Evolutionary conservation across 2,888 invertebrate species (phyloP), one percentile per base, ranked within the genome.

Genomic region (Agrochola lota): DNA sequence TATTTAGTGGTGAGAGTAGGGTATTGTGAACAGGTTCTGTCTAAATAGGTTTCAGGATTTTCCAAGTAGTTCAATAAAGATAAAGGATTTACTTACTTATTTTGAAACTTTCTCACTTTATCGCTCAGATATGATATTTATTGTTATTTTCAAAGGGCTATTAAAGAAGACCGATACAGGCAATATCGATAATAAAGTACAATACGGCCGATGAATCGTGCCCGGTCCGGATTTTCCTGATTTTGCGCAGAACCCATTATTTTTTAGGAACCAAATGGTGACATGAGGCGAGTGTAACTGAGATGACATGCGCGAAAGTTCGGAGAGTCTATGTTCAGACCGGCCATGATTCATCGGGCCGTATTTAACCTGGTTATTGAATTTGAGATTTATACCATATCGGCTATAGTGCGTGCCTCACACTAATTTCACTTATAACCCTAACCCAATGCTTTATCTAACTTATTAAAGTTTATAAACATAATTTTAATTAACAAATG

Each of bases 1-100:
- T 57, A 40, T 49, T 57, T n/a, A 4, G n/a, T 46, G 26, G 64
- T 52, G 59, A 75, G 52, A 74, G 64, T 70, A 23, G 20, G 23
- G 12, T 55, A 2, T 26, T 8, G 3, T 26, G n/a, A 68, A 26
- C 52, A 60, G 49, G 66, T 49, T 70, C 52, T 69, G 35, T 59
- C 3, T 52, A 52, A 60, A 40, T 40, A n/a, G 7, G 55, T 63
- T 35, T 40, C 7, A n/a, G 23, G 3, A 30, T n/a, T n/a, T 76
- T 49, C 17, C 9, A 59, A 26, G 46, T 46, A 0, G 12, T 26
- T n/a, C 30, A 12, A 8, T 73, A 43, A 43, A 23, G 0, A 43
- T 17, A 26, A 12, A 8, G 20, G 6, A 9, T 7, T 35, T 64
- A n/a, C 9, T 23, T 9, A 12, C 26, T 30, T 17, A 8, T 20